These are phyloP conservation scores for Helobdella robusta DNA, from an alignment of 2,888 invertebrate genomes.

Conservation along the genomic window DNA sequence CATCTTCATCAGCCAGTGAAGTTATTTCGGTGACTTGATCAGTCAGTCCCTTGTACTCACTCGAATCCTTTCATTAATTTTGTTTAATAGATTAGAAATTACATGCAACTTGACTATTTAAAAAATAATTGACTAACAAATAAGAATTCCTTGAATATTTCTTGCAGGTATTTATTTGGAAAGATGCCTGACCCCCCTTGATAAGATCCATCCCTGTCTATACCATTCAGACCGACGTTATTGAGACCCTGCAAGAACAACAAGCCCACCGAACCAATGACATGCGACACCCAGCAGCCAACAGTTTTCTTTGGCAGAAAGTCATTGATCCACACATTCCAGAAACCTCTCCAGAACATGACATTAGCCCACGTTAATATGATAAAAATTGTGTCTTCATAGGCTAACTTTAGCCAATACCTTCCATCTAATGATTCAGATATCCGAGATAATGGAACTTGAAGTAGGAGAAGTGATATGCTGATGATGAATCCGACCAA, in stretches of 20 bases:
- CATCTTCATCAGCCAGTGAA: no score
- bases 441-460: constrained; percentile 23
- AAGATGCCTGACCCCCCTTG: constrained; percentile 32
- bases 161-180: constrained; percentile 32
- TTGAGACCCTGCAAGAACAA: constrained; percentile 33
- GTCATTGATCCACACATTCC: constrained; percentile 33
- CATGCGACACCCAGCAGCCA: constrained; percentile 34
- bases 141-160: background rate
- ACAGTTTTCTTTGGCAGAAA: constrained; percentile 31
- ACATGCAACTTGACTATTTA: no score
- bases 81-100: background rate
- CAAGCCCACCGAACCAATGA: constrained; percentile 32
- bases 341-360: constrained; percentile 35
- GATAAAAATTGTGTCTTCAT: constrained; percentile 32
- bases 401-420: constrained; percentile 29
- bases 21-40: no score
- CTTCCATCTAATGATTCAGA: constrained; percentile 26
- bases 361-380: constrained; percentile 33
- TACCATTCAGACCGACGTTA: constrained; percentile 35
- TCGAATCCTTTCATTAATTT: no score
- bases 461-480: constrained; percentile 23
- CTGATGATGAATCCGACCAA: constrained; percentile 29
- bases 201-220: constrained; percentile 35
- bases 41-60: no score
- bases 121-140: no score